Conservation (phyloP, 92 coral and sea anemone genomes). For the Parazoanthus darwini region DNA sequence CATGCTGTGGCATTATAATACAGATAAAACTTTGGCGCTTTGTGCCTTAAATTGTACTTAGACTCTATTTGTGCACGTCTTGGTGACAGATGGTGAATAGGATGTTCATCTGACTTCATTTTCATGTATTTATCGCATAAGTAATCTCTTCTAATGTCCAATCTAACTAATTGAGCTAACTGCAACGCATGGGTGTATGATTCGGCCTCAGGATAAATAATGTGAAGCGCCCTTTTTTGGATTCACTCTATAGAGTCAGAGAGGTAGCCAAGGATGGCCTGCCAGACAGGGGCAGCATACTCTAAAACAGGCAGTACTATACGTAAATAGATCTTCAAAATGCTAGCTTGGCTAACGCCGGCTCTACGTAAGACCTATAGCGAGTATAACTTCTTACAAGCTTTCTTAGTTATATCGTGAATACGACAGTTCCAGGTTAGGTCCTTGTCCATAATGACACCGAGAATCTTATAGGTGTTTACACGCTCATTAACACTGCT, state of each 20-base stretch:
- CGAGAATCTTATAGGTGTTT: not conserved
- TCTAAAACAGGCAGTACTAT: not conserved
- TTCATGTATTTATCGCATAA: conserved; percentile 9
- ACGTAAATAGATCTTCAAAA: not conserved
- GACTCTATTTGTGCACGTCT: not conserved
- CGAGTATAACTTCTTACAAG: conserved; percentile 1
- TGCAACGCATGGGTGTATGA: not conserved
- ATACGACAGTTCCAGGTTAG: conserved; percentile 1
- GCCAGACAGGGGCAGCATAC: conserved; percentile 4
- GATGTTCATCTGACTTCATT: not conserved
- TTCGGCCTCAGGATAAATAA: not conserved
- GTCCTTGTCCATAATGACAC: conserved; percentile 7
- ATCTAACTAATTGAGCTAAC: not conserved
- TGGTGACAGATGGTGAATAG: not conserved
- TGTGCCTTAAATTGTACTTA: conserved; percentile 1
- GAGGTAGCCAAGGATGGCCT: not conserved
- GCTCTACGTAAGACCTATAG: conserved; percentile 2
- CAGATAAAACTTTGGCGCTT: not conserved
- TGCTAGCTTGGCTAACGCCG: conserved; percentile 8
- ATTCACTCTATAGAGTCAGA: not conserved
- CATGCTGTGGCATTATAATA: not conserved
- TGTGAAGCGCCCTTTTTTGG: not conserved
- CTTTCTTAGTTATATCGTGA: not conserved
- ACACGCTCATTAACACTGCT: conserved; percentile 1
- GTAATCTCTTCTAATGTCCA: not conserved